phyloP scores from a whole-genome alignment of 2,888 invertebrate species.

The Julus scandinavius region DNA sequence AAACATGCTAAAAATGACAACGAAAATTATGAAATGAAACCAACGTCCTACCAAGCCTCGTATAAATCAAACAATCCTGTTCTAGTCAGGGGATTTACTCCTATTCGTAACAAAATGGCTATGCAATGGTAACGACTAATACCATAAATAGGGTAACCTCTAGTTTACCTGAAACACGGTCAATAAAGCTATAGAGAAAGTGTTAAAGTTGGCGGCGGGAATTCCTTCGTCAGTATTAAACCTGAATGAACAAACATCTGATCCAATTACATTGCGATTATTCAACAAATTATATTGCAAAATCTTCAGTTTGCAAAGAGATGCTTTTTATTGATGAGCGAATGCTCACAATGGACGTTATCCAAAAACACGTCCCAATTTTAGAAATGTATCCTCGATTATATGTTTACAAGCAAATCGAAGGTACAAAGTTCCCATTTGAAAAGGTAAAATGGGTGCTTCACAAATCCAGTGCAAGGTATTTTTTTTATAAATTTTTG shows the following conservation, averaged over 20 bases:
- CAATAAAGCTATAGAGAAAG: slow-evolving; percentile 98
- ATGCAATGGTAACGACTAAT: neutral
- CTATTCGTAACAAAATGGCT: neutral
- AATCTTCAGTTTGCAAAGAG: neutral
- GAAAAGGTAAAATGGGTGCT: too few relatives aligned
- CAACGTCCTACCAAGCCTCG: neutral
- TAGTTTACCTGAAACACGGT: slow-evolving; percentile 95
- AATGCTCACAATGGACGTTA: too few relatives aligned
- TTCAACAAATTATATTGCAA: neutral
- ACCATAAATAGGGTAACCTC: neutral
- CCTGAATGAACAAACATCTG: slow-evolving; percentile 43
- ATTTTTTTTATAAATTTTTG: too few relatives aligned
- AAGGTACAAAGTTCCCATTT: too few relatives aligned
- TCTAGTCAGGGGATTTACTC: neutral
- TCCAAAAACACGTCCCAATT: too few relatives aligned
- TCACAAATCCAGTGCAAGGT: too few relatives aligned
- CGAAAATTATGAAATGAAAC: neutral
- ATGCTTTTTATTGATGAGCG: too few relatives aligned
- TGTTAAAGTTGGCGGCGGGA: slow-evolving; percentile 98
- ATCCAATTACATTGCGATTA: slow-evolving; percentile 39
- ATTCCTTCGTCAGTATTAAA: slow-evolving; percentile 72
- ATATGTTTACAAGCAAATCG: too few relatives aligned
- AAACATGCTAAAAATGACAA: neutral
- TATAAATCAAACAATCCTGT: neutral
- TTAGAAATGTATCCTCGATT: too few relatives aligned